Conservation (phyloP, 2,797 vertebrate genomes). For the Lagorchestes hirsutus region DNA sequence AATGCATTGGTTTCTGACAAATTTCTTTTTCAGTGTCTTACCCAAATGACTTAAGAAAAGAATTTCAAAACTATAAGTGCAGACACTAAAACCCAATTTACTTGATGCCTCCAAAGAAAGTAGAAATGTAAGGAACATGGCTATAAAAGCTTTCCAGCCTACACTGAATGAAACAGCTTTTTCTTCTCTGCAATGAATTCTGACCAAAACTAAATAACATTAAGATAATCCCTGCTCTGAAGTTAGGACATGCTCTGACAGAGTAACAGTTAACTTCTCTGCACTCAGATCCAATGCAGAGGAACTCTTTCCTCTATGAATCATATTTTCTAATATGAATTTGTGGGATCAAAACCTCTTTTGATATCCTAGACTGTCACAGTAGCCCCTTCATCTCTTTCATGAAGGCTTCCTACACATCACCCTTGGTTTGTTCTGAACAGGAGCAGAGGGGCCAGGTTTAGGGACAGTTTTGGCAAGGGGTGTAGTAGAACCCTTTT, state of each 20-base stretch:
- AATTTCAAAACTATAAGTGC: background rate
- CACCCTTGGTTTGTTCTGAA: conserved; percentile 96
- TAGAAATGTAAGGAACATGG: background rate
- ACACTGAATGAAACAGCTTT: background rate
- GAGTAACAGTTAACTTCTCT: background rate
- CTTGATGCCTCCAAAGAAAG: background rate
- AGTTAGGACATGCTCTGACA: background rate
- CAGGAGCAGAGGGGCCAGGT: conserved; percentile 81
- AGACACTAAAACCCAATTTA: background rate
- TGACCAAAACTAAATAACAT: background rate
- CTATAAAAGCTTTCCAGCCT: background rate
- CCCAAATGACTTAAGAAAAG: background rate
- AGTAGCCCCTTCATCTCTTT: conserved; percentile 96
- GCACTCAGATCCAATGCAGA: background rate
- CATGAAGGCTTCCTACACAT: conserved; percentile 97
- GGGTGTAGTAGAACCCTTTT: conserved; percentile 72
- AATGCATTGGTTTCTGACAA: background rate
- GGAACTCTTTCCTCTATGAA: background rate
- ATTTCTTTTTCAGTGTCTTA: background rate
- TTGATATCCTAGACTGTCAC: conserved; percentile 75
- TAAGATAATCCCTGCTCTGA: background rate
- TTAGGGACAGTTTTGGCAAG: conserved; percentile 78
- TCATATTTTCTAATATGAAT: background rate
- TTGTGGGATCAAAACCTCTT: background rate
- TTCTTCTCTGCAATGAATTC: background rate